A percentile compares a stretch with the other conserved stretches of the same genome.
phyloP scores from a whole-genome alignment of 2,797 vertebrate species.

The Hippoglossus hippoglossus region DNA sequence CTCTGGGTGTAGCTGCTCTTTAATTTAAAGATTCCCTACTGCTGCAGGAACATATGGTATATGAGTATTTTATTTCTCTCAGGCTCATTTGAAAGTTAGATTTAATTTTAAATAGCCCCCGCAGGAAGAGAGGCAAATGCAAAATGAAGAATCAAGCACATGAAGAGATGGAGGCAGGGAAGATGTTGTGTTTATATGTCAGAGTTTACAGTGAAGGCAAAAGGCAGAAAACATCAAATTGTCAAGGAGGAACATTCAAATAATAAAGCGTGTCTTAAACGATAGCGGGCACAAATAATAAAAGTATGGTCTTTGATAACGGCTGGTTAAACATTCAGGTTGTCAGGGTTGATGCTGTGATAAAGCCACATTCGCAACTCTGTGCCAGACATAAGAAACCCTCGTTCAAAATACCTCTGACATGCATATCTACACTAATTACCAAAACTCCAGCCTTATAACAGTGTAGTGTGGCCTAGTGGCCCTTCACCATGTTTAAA shows the following conservation, averaged over 20 bases:
- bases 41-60: conserved; percentile 34
- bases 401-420: background rate
- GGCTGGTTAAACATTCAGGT: background rate
- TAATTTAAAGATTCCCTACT: conserved; percentile 22
- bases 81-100: conserved; percentile 27
- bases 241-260: background rate
- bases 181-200: background rate
- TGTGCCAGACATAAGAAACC: background rate
- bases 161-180: background rate
- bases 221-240: background rate
- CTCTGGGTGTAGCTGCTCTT: conserved; percentile 11
- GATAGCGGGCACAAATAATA: background rate
- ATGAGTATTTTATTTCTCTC: conserved; percentile 32
- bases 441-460: too few relatives aligned
- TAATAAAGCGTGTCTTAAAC: background rate
- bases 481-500: too few relatives aligned
- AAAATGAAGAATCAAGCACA: conserved; percentile 12
- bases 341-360: background rate
- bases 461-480: too few relatives aligned
- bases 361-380: too few relatives aligned
- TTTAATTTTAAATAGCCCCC: conserved; percentile 49
- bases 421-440: background rate
- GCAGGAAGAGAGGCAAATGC: conserved; percentile 22
- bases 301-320: background rate
- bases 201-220: background rate